Evolutionary conservation across 2,888 invertebrate species (phyloP), one percentile per base, ranked within the genome.

Genomic region (Plebejus anna): DNA sequence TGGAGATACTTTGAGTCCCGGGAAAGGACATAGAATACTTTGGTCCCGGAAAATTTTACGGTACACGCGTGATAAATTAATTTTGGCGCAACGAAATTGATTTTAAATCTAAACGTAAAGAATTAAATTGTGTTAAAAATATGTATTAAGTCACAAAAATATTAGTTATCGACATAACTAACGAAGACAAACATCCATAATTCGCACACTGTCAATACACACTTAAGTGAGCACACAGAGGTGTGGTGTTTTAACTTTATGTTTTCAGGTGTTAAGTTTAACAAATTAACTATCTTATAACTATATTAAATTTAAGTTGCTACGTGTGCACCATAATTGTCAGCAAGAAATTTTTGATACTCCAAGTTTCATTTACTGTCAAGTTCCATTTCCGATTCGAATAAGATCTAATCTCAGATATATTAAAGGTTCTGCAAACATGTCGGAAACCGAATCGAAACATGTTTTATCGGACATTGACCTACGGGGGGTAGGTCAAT

Each of bases 131-230:
- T 42, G 9, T 47, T 47, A 47, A 47, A 42, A 47, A 47, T 16
- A 55, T 55, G 55, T 55, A 59, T 22, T 22, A 22, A 22, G n/a
- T 59, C 5, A 7, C 59, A 66, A 22, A 66, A 32, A 16, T 32
- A 66, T 66, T 13, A 66, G 36, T 32, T 66, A 36, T 66, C 13
- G 13, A 36, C 36, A 36, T 66, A 66, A 66, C 32, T 66, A 73
- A 55, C 28, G 32, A 73, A 73, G 16, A 73, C 73, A 73, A 73
- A 73, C 73, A 51, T 55, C 73, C 73, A 51, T 32, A 55, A 51
- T 55, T 55, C n/a, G 16, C 47, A 13, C 73, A 9, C 51, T 51
- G 73, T 32, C 28, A 55, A 73, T 55, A 55, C 32, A 55, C 51
- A 55, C 16, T 13, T 36, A 4, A 13, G 4, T 32, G 28, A 4